Evolutionary conservation across 2,888 invertebrate genomes (phyloP).

Genomic region (Harpagoxenus sublaevis): DNA sequence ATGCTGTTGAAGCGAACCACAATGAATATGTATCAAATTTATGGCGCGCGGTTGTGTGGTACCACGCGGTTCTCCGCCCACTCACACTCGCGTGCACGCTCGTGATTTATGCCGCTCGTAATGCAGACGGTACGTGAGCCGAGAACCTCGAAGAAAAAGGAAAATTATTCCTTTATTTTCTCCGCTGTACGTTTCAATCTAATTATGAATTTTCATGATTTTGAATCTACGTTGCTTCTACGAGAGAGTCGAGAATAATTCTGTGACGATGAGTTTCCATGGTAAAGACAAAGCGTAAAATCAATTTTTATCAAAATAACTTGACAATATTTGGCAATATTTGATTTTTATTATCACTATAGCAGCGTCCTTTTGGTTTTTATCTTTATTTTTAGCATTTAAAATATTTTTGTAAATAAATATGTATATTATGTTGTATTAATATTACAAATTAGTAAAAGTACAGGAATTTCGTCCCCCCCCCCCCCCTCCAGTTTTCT

Average conservation of each 20-base stretch:
- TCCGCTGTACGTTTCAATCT: not conserved
- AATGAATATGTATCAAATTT: slow-evolving; percentile 81
- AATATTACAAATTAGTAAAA: too few relatives aligned
- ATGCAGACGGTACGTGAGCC: slow-evolving; percentile 67
- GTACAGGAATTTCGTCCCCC: not conserved
- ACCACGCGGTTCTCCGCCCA: slow-evolving; percentile 77
- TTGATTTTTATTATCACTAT: not conserved
- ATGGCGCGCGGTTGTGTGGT: slow-evolving; percentile 76
- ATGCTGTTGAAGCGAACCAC: slow-evolving; percentile 66
- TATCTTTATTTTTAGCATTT: not conserved
- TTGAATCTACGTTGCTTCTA: not conserved
- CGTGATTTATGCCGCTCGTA: slow-evolving; percentile 79
- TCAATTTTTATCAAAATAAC: not conserved
- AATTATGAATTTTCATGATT: not conserved
- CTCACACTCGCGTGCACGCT: slow-evolving; percentile 78
- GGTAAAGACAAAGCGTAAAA: not conserved
- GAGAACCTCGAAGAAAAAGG: slow-evolving; percentile 20
- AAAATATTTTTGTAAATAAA: not conserved
- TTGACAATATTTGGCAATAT: not conserved
- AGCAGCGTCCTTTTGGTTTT: not conserved
- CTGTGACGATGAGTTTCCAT: not conserved
- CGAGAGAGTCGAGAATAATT: not conserved
- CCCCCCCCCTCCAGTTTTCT: not conserved
- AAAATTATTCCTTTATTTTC: slow-evolving; percentile 16
- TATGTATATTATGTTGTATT: not conserved